Percentiles rank a stretch among this genome's conserved stretches.
Evolutionary conservation across 2,888 invertebrate species (phyloP).

Genomic region (Volucella bombylans): DNA sequence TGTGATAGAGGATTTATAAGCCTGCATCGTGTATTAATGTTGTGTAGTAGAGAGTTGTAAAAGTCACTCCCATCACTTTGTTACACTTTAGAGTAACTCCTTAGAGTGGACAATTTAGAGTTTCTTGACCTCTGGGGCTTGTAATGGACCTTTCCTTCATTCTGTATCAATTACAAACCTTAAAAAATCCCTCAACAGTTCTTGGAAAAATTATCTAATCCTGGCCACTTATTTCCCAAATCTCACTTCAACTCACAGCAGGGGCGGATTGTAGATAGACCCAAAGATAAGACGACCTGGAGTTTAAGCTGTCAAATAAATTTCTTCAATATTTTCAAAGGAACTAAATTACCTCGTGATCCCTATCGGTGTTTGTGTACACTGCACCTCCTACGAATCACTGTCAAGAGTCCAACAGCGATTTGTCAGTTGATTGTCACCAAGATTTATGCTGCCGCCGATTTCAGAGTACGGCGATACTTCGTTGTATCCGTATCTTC

Average conservation of each 20-base stretch:
- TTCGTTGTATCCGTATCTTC: too few species aligned
- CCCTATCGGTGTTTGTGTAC: conserved; percentile 31
- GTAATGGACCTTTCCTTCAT: too few species aligned
- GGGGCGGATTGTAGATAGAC: conserved; percentile 16
- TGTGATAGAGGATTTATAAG: conserved; percentile 45
- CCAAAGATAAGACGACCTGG: neutral
- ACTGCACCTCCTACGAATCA: conserved; percentile 52
- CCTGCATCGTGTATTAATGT: conserved; percentile 27
- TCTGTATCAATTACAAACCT: too few species aligned
- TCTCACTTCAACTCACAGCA: conserved; percentile 33
- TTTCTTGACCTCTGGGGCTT: too few species aligned
- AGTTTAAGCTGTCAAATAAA: neutral
- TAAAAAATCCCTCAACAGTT: too few species aligned
- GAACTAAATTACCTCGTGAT: conserved; percentile 39
- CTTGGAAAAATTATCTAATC: conserved; percentile 9
- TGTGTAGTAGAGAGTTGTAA: conserved; percentile 20
- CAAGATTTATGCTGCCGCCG: conserved; percentile 61
- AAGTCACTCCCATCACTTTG: conserved; percentile 11
- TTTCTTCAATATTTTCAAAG: conserved; percentile 26
- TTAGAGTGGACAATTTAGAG: neutral
- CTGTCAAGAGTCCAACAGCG: conserved; percentile 48
- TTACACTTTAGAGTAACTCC: conserved; percentile 18
- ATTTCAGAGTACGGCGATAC: conserved; percentile 24
- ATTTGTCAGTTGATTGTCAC: conserved; percentile 73
- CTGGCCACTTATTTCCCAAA: conserved; percentile 32